These are phyloP conservation scores for Gorsachius magnificus DNA, from an alignment of 2,797 vertebrate species.

Conservation along the genomic window DNA sequence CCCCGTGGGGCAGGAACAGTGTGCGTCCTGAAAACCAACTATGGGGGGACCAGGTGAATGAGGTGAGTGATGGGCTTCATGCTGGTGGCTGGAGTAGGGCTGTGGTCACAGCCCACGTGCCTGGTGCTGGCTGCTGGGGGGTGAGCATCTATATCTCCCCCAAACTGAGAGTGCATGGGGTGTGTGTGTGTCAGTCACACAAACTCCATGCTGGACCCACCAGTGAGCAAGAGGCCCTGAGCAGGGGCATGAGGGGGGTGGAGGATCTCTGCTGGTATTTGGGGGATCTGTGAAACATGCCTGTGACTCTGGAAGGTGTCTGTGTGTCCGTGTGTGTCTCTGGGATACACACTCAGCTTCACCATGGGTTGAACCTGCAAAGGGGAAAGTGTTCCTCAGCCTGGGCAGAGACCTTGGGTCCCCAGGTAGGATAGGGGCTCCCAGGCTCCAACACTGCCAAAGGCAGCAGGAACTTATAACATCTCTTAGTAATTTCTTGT, in stretches of 20 bases:
- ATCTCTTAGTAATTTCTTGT: not conserved
- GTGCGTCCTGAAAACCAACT: rapidly evolving
- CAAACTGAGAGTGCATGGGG: rapidly evolving
- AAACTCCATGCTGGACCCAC: not conserved
- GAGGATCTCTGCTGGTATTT: not conserved
- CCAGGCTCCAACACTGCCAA: not conserved
- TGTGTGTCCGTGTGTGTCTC: not conserved
- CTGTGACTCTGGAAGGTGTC: not conserved
- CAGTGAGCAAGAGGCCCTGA: not conserved
- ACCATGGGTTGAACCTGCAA: not conserved
- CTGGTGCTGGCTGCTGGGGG: not conserved
- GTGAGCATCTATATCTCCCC: too few relatives aligned
- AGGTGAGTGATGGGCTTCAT: not conserved
- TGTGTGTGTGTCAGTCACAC: rapidly evolving
- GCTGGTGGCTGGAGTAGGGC: too few relatives aligned
- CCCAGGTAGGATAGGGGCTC: not conserved
- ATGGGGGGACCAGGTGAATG: not conserved
- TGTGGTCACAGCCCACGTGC: rapidly evolving
- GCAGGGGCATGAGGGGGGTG: rapidly evolving
- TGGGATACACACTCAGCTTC: not conserved
- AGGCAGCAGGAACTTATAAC: not conserved
- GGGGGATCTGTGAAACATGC: not conserved
- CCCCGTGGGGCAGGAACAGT: not conserved
- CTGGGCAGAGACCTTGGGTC: not conserved
- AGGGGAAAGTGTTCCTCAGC: not conserved